Base-by-base conservation (phyloP, 2,113 vertebrate species). In the Odontophorus gujanensis region DNA sequence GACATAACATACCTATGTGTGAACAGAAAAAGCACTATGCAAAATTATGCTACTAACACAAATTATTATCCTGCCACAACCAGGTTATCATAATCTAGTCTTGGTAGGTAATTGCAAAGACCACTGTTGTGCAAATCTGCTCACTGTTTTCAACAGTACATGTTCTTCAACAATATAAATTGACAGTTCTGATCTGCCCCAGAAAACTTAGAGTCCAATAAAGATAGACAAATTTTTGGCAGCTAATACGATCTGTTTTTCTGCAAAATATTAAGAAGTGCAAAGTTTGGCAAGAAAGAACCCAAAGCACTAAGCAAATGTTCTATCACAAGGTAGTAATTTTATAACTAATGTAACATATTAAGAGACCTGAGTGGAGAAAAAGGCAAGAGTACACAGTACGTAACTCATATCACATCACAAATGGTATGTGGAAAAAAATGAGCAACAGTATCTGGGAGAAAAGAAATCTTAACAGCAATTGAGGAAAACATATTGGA, bases 221-320 rank as follows among this genome's bases (percentile, higher is more conserved):
- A 83, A 53, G 57, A 74, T 38, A 47, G 22, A 40, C 6, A 9
- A 4, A 6, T 51, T 85, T 92, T 86, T 92, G 36, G 47, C 81
- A 86, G 86, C 75, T 57, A 84, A 67, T 81, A 88, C 74, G 62
- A 42, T 58, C 50, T 12, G 7, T 47, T 87, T 43, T 87, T 93
- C 51, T 94, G 86, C 40, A 89, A 84, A 86, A 75, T 57, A 81
- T 78, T 86, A 88, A 74, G 62, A 42, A 75, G 59, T 51, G 69
- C 45, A 69, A 92, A 88, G 43, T 84, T 72, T 76, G 90, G 57
- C 73, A 61, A 48, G 83, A 76, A 90, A 45, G n/a, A 17, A 61
- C 5, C 18, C 20, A 11, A 92, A 90, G 94, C 76, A 55, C 48
- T 85, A 95, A 95, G 87, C 77, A 91, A 95, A 89, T 85, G 81